Percentiles rank a stretch among this genome's conserved stretches.
Evolutionary conservation across 1,140 invertebrate genomes (phyloP).

Genomic region (Philopotamus ludificatus): DNA sequence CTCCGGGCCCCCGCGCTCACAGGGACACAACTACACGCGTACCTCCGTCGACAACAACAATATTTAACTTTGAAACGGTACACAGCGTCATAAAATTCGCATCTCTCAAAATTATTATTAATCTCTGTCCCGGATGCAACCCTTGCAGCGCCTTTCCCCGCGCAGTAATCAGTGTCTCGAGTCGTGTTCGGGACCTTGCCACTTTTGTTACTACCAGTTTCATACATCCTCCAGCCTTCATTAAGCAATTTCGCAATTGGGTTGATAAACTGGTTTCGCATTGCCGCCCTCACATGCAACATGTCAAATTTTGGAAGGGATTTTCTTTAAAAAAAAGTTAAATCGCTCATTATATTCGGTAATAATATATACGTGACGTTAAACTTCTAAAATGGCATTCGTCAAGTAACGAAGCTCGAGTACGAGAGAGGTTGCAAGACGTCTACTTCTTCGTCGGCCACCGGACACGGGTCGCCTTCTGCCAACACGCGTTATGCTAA

Average conservation of each 20-base stretch:
- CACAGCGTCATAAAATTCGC: too few species aligned
- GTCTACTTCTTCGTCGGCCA: too few species aligned
- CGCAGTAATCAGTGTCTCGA: slow-evolving; percentile 19
- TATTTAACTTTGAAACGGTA: not conserved
- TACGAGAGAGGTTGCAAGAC: too few species aligned
- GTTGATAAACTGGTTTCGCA: slow-evolving; percentile 29
- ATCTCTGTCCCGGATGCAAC: not conserved
- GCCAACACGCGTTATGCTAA: slow-evolving; percentile 7
- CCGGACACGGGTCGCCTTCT: too few species aligned
- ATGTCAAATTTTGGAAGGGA: slow-evolving; percentile 14
- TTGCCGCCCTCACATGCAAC: slow-evolving; percentile 26
- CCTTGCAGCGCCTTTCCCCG: slow-evolving; percentile 2
- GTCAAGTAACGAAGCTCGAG: too few species aligned
- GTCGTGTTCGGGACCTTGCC: slow-evolving; percentile 15
- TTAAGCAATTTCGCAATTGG: slow-evolving; percentile 31
- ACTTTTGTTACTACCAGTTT: slow-evolving; percentile 32
- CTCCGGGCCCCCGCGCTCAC: slow-evolving; percentile 21
- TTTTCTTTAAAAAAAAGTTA: too few species aligned
- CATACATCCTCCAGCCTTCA: slow-evolving; percentile 31
- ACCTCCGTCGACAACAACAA: not conserved
- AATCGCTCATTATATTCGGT: too few species aligned
- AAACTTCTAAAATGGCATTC: too few species aligned
- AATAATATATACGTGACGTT: too few species aligned
- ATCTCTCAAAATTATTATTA: not conserved
- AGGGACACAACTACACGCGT: slow-evolving; percentile 11